Evolutionary conservation across 2,113 vertebrate species (phyloP).

Genomic region (Eclectus roratus): DNA sequence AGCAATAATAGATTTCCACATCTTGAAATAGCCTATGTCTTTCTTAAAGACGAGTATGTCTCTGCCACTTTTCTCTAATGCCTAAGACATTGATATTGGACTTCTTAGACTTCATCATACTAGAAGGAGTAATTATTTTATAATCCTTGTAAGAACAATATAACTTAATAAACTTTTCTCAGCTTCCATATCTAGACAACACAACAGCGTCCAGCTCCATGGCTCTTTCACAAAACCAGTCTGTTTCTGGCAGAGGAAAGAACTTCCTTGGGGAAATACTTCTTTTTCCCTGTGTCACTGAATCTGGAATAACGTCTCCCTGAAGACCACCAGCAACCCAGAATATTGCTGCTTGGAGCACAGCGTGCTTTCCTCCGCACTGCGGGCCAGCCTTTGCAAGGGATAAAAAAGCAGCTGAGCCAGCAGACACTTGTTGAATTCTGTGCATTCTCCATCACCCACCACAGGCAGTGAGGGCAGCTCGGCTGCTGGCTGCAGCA

Average conservation of each 20-base stretch:
- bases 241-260: neutral
- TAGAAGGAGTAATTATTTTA: neutral
- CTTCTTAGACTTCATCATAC: neutral
- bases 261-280: neutral
- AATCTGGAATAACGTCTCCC: neutral
- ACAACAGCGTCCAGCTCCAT: neutral
- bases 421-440: conserved; percentile 16
- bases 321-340: neutral
- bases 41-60: neutral
- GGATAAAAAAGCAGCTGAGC: conserved; percentile 5
- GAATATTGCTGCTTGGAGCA: neutral
- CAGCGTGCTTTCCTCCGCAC: fast-evolving
- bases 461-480: neutral
- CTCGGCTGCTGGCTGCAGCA: conserved; percentile 1
- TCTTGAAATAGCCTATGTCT: neutral
- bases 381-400: neutral
- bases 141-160: neutral
- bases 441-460: conserved; percentile 41
- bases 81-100: neutral
- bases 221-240: neutral
- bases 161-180: neutral
- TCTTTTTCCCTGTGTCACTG: neutral
- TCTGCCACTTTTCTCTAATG: neutral
- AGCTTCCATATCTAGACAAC: neutral
- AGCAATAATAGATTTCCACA: neutral